phyloP scores from a whole-genome alignment of 2,888 invertebrate genomes.

The Hymenopus coronatus region DNA sequence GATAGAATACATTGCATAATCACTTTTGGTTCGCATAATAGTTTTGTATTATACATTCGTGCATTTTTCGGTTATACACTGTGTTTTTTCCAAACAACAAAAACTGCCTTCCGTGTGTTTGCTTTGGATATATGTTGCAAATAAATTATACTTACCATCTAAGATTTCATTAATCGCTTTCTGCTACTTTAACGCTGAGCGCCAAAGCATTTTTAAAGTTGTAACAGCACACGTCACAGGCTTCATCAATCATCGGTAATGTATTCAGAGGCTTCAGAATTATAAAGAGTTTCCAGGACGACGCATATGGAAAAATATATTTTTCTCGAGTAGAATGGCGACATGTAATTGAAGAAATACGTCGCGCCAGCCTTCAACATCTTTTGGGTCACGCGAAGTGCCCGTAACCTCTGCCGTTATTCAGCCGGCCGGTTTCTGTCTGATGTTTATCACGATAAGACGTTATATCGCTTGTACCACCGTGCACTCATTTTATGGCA shows the following conservation, averaged over 20 bases:
- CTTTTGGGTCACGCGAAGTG: neutral
- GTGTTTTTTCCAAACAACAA: no score
- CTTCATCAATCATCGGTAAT: neutral
- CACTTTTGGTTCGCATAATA: no score
- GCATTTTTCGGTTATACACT: no score
- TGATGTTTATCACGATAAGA: neutral
- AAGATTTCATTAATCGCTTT: neutral
- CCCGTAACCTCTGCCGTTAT: neutral
- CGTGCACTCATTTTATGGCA: neutral
- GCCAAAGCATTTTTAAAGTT: neutral
- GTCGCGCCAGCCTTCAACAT: neutral
- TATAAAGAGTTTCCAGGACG: neutral
- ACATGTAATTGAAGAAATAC: neutral
- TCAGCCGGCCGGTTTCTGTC: neutral
- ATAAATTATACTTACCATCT: neutral
- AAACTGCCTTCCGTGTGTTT: no score
- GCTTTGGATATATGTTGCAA: neutral
- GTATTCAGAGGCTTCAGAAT: no score
- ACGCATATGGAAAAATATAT: neutral
- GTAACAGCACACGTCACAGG: neutral
- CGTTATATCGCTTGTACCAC: neutral
- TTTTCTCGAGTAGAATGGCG: neutral
- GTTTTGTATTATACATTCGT: no score
- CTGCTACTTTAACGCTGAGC: neutral
- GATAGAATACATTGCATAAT: no score